Conservation (phyloP, 2,888 invertebrate species). For the Lasioglossum marginatum region DNA sequence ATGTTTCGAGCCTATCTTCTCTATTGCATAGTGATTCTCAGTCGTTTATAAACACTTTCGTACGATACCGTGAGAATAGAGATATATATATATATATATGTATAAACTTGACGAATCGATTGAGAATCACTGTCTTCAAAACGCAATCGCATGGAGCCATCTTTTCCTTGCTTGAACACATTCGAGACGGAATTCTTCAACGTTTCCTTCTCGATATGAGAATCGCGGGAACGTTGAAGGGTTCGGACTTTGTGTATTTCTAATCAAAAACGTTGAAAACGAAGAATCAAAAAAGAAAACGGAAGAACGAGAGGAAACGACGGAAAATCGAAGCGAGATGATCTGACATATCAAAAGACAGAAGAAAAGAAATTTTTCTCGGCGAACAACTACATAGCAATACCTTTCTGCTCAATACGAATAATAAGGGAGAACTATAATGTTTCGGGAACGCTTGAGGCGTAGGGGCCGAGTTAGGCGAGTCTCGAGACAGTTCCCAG, state of each 20-base stretch:
- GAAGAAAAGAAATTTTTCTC: constrained; percentile 66
- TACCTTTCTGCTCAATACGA: constrained; percentile 81
- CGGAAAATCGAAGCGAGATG: constrained; percentile 38
- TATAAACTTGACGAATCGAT: not conserved
- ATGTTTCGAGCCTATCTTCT: constrained; percentile 7
- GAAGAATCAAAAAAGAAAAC: constrained; percentile 1
- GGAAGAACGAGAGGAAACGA: constrained; percentile 9
- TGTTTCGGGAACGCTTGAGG: constrained; percentile 66
- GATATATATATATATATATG: not conserved
- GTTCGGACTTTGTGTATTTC: not conserved
- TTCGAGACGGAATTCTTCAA: not conserved
- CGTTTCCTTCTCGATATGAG: not conserved
- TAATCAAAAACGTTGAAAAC: not conserved
- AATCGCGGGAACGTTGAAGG: not conserved
- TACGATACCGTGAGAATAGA: not conserved
- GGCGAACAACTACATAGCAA: constrained; percentile 76
- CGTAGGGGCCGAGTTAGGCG: constrained; percentile 18
- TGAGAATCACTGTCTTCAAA: not conserved
- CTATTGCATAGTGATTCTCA: not conserved
- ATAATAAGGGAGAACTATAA: constrained; percentile 68
- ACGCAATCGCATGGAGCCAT: not conserved
- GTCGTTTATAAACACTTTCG: not conserved
- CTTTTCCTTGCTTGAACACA: not conserved
- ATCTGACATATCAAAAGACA: constrained; percentile 80
- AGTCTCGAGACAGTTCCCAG: constrained; percentile 32